These are phyloP conservation scores for Blastomussa wellsi DNA, from an alignment of 92 coral and sea anemone genomes.

Conservation along the genomic window DNA sequence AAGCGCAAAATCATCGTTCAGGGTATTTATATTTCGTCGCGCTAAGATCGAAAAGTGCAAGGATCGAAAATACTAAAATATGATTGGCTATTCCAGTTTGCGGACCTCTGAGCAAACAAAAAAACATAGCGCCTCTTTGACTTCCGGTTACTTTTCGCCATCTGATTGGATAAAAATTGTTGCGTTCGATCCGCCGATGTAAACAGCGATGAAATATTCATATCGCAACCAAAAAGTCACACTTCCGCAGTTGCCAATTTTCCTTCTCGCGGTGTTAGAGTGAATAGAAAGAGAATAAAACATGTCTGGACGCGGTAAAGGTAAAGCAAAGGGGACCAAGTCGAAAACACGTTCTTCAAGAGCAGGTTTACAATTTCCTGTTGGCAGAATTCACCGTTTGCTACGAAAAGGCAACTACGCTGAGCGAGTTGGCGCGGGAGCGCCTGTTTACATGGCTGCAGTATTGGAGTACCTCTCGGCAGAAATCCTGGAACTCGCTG, in stretches of 20 bases:
- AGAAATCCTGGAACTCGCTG: conserved; percentile 46
- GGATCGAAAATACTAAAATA: conserved; percentile 9
- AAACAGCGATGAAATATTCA: conserved; percentile 19
- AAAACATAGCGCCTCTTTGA: neutral
- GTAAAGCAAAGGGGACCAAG: conserved; percentile 46
- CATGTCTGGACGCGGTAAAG: conserved; percentile 54
- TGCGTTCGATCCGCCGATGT: conserved; percentile 8
- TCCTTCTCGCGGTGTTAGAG: no score
- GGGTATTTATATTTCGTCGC: neutral
- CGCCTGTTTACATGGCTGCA: conserved; percentile 48
- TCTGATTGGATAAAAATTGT: conserved; percentile 20
- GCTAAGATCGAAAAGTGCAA: neutral
- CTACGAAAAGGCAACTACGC: conserved; percentile 45
- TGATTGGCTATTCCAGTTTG: neutral
- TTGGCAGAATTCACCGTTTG: conserved; percentile 49
- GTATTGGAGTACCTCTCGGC: conserved; percentile 47
- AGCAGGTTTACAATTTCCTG: conserved; percentile 47
- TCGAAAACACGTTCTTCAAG: conserved; percentile 47
- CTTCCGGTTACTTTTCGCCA: neutral
- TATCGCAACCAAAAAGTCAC: neutral
- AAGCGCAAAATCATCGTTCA: neutral
- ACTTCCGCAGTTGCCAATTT: neutral
- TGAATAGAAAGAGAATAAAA: neutral
- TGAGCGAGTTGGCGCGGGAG: conserved; percentile 47
- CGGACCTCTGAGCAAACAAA: conserved; percentile 14